Evolutionary conservation across 1,140 invertebrate species (phyloP).

Genomic region (Drosophila lowei): DNA sequence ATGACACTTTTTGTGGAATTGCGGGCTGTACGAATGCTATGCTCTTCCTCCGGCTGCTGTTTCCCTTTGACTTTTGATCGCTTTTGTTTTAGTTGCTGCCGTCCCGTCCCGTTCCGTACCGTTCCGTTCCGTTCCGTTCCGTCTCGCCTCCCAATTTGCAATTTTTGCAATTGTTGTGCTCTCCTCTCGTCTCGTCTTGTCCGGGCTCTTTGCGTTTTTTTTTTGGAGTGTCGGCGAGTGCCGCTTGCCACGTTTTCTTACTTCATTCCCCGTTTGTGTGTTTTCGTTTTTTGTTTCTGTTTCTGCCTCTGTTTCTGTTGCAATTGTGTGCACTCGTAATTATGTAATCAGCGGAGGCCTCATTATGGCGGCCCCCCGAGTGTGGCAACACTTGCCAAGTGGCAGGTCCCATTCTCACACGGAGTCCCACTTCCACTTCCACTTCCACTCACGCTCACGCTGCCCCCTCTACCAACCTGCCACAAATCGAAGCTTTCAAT

Average conservation of each 20-base stretch:
- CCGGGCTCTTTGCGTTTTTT: constrained; percentile 4
- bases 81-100: constrained; percentile 1
- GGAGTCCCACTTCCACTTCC: not conserved
- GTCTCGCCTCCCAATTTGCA: constrained; percentile 21
- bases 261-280: constrained; percentile 46
- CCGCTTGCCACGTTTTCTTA: constrained; percentile 76
- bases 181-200: constrained; percentile 9
- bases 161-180: constrained; percentile 9
- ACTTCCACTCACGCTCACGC: not conserved
- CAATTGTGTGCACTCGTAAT: constrained; percentile 68
- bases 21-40: too few species aligned
- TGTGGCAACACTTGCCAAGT: constrained; percentile 63
- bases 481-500: constrained; percentile 48
- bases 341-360: constrained; percentile 70
- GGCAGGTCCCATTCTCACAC: constrained; percentile 19
- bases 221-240: constrained; percentile 76
- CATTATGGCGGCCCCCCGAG: constrained; percentile 47
- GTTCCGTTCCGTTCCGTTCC: not conserved
- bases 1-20: too few species aligned
- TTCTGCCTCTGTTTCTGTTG: constrained; percentile 27
- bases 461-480: too few species aligned
- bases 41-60: not conserved
- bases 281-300: constrained; percentile 34
- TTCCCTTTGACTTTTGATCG: constrained; percentile 2
- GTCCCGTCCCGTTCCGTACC: too few species aligned